Conservation (phyloP, 2,888 invertebrate species). For the Rhagophthalmus giganteus region DNA sequence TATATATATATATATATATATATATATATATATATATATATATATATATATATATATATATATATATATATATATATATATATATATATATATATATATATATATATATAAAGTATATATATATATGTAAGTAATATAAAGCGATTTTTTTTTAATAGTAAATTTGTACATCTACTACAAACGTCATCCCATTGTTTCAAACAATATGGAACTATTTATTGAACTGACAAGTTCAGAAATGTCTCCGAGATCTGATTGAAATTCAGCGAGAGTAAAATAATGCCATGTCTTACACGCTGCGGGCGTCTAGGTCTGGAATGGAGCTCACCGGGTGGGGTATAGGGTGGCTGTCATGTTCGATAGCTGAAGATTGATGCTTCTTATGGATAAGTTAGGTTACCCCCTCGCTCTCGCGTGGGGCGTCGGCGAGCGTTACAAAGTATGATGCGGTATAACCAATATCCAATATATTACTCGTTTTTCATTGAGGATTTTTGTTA, state of each 20-base stretch:
- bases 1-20: too few relatives aligned
- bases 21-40: too few relatives aligned
- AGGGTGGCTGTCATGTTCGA: conserved; percentile 46
- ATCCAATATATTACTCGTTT: conserved; percentile 24
- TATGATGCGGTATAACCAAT: conserved; percentile 18
- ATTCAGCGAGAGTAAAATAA: conserved; percentile 48
- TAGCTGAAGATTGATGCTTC: conserved; percentile 50
- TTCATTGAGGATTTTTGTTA: neutral
- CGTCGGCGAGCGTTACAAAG: conserved; percentile 20
- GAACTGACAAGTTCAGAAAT: conserved; percentile 43
- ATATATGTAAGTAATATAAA: too few relatives aligned
- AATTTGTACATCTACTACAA: conserved; percentile 13
- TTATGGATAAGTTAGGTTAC: conserved; percentile 47
- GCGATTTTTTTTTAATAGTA: too few relatives aligned
- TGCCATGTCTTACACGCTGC: conserved; percentile 46
- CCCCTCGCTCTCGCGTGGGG: conserved; percentile 31
- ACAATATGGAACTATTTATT: conserved; percentile 39
- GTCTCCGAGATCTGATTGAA: conserved; percentile 45
- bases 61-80: too few relatives aligned
- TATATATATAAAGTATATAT: too few relatives aligned
- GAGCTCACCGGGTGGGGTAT: conserved; percentile 28
- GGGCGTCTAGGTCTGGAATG: conserved; percentile 36
- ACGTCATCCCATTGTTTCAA: conserved; percentile 33
- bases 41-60: too few relatives aligned
- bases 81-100: too few relatives aligned